A percentile compares a stretch with the other conserved stretches of the same genome.
These are phyloP conservation scores for Alloscopus bannaensis DNA, from an alignment of 2,888 invertebrate species.

Conservation along the genomic window DNA sequence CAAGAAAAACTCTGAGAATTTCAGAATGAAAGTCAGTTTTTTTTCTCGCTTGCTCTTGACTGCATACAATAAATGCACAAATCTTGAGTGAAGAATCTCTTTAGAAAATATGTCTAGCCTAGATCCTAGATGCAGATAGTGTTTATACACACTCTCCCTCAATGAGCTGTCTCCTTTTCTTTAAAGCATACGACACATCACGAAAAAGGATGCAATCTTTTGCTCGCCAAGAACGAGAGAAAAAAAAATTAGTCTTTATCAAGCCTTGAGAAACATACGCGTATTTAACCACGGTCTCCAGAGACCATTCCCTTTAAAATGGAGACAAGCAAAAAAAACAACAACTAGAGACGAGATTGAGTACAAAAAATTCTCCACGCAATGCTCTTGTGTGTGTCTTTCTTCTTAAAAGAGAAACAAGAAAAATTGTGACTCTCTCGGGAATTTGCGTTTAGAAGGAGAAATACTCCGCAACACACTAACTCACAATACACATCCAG, in stretches of 20 bases:
- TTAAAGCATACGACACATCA: too few relatives aligned
- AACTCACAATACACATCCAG: too few relatives aligned
- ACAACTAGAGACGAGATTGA: too few relatives aligned
- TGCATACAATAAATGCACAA: too few relatives aligned
- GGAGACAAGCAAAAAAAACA: conserved; percentile 18
- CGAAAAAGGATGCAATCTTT: background rate
- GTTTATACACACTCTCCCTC: background rate
- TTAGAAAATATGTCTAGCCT: conserved; percentile 1
- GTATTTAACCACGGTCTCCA: conserved; percentile 41
- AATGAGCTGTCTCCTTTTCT: too few relatives aligned
- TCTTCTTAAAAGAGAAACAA: conserved; percentile 35
- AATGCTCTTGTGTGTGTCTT: too few relatives aligned
- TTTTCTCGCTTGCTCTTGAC: too few relatives aligned
- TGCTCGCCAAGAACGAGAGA: background rate
- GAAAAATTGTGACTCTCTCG: conserved; percentile 43
- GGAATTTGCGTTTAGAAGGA: conserved; percentile 46
- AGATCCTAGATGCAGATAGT: background rate
- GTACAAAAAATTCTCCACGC: too few relatives aligned
- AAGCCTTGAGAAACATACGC: conserved; percentile 6
- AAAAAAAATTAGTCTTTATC: conserved; percentile 38
- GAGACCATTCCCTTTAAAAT: conserved; percentile 34
- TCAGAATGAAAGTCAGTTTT: too few relatives aligned
- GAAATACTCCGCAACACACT: too few relatives aligned
- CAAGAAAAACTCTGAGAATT: too few relatives aligned
- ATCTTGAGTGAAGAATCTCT: too few relatives aligned